Conservation (phyloP, 2,888 invertebrate genomes). For the Synanthedon myopaeformis region DNA sequence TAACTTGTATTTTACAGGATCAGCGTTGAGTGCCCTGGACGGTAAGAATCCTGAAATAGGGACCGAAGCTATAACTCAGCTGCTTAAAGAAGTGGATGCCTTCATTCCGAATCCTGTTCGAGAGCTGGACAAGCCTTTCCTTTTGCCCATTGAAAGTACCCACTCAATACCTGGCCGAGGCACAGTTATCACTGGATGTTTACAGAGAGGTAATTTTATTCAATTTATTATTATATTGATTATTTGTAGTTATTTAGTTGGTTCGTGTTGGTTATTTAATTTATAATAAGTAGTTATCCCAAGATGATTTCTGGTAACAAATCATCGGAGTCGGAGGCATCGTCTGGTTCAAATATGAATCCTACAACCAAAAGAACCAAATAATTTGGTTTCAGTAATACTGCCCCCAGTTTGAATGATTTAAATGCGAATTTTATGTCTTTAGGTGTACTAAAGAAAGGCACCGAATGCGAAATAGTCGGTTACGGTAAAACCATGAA, state of each 20-base stretch:
- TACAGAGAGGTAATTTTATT: constrained; percentile 80
- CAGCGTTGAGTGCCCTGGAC: constrained; percentile 93
- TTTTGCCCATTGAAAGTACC: constrained; percentile 91
- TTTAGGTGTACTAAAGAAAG: constrained; percentile 79
- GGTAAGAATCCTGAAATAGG: constrained; percentile 86
- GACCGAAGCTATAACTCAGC: constrained; percentile 80
- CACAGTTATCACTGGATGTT: constrained; percentile 92
- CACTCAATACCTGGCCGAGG: constrained; percentile 95
- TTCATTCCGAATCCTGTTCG: constrained; percentile 89
- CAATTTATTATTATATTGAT: too few relatives aligned
- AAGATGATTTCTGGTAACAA: too few relatives aligned
- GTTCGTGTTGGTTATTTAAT: too few relatives aligned
- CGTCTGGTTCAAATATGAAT: too few relatives aligned
- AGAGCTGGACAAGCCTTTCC: constrained; percentile 94
- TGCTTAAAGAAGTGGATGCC: constrained; percentile 86
- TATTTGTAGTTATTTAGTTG: too few relatives aligned
- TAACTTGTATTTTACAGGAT: constrained; percentile 60
- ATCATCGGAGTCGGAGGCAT: too few relatives aligned
- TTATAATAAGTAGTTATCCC: too few relatives aligned
- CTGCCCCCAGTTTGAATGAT: too few relatives aligned
- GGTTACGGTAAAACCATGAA: constrained; percentile 84
- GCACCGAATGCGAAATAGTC: constrained; percentile 90
- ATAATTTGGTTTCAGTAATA: too few relatives aligned
- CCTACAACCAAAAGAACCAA: too few relatives aligned
- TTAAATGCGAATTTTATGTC: constrained; percentile 1